Base-by-base conservation (phyloP, 2,797 vertebrate genomes). In the Spinus pinus region DNA sequence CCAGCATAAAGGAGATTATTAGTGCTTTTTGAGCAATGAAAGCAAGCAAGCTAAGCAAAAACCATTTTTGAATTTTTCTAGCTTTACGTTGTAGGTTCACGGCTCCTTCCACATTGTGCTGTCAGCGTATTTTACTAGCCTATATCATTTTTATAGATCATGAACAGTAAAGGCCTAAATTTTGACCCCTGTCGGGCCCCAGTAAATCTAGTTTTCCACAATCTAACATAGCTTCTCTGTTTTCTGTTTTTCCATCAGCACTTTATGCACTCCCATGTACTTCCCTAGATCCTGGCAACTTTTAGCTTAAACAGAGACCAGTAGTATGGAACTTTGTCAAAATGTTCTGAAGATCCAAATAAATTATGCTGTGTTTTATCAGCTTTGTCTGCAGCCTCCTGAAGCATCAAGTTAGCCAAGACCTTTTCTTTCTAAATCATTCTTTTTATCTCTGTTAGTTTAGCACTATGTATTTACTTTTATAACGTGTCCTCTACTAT, bases 91-190 rank as follows among this genome's bases (percentile, higher is more conserved):
- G 74, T 94, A 94, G 79, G 85, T 88, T 96, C 95, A 82, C 2
- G 6, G 71, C 80, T 97, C 94, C 86, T 94, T 94, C 92, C 82
- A 83, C 93, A 94, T 73, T 94, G 82, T 93, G 81, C 95, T 97
- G 94, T 97, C 96, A 97, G 96, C 46, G 31, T 94, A 95, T 96
- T 97, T 97, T 96, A 95, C 92, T 95, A 96, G 89, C 92, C 94
- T 97, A 87, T 96, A 97, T 97, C 88, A 94, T 96, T 97, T 97
- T 97, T 97, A 94, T 96, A 96, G 95, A 97, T 96, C 96, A 81
- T 89, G 95, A 97, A 97, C 88, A 83, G 93, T 94, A 94, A 92
- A 90, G 92, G 89, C 88, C 95, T 96, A 90, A 93, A 96, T 93
- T 88, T 91, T 97, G 94, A 97, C 95, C 97, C 75, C 90, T 94